Base-by-base conservation (phyloP, 2,888 invertebrate genomes). In the Craniophora ligustri region DNA sequence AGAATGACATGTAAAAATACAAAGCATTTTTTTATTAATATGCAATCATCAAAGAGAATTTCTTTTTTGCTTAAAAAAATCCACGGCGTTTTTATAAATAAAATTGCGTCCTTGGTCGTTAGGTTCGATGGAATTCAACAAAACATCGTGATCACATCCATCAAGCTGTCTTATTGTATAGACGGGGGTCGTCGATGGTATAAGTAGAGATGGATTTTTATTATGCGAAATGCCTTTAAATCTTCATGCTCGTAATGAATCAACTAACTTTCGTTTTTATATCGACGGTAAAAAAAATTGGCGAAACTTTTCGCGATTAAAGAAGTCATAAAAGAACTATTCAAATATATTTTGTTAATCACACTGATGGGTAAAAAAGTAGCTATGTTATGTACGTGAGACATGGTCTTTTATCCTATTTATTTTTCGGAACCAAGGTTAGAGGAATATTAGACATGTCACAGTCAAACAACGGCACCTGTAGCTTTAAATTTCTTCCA, bases 111-210 rank as follows among this genome's bases (percentile, higher is more conserved):
- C 76, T 82, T 78, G 72, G 79, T 82, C 81, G 81, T 82, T 82
- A 81, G 77, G 79, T 78, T 79, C 78, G 76, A 71, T 55, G 74
- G 76, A 80, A 77, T 84, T 78, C 77, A 74, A 85, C 82, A 85
- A 86, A 85, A 85, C 84, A 85, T 85, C 82, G 82, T 75, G 79
- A 86, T 82, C 83, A 73, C 88, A 89, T 89, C 88, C 81, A 89
- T 89, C 89, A 89, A 88, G 75, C 84, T 85, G 88, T 86, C 87
- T 84, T 84, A 78, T 83, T 82, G 82, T 84, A 88, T 86, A 86
- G 88, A 85, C 81, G 82, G 78, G 76, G 81, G 79, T 80, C 82
- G 79, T 81, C 76, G 65, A 78, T 72, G 60, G 74, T 81, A 81
- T 82, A 81, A 80, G 76, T 76, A 75, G 63, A 71, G 72, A 78